These are phyloP conservation scores for Hapalemur alaotrensis DNA, from an alignment of 2,797 vertebrate genomes.

Conservation along the genomic window DNA sequence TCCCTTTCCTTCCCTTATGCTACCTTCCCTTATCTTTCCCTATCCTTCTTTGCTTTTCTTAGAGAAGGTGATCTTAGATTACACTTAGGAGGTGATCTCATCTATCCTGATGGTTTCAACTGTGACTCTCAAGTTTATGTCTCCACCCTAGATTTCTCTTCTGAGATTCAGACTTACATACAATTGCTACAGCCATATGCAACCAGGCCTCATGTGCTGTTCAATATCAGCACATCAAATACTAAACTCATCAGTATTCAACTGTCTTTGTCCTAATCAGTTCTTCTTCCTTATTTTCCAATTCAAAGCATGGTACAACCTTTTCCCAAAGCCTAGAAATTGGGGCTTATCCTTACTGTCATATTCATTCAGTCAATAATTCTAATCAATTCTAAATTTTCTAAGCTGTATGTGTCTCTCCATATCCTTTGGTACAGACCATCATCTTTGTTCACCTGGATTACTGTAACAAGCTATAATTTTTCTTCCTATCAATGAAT, in stretches of 20 bases:
- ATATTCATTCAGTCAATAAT: background rate
- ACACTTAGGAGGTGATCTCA: background rate
- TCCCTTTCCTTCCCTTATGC: background rate
- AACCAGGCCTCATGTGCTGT: background rate
- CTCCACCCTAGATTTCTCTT: background rate
- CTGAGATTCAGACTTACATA: background rate
- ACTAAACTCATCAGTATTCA: background rate
- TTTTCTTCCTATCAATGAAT: slow-evolving; percentile 17
- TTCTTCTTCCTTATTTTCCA: background rate
- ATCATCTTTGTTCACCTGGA: background rate
- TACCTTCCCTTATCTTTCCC: background rate
- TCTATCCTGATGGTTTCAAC: background rate
- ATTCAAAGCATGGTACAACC: background rate
- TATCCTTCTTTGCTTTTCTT: background rate
- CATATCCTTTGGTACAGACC: background rate
- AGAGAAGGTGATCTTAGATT: background rate
- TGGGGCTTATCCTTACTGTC: background rate
- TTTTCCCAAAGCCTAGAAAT: background rate
- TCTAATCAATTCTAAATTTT: background rate
- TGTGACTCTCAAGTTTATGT: background rate
- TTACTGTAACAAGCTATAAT: background rate
- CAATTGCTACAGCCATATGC: background rate
- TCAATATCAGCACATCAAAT: background rate
- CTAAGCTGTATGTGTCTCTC: background rate
- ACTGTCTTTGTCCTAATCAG: background rate